These are phyloP conservation scores for Parelbella ahira DNA, from an alignment of 2,888 invertebrate species.

Conservation along the genomic window DNA sequence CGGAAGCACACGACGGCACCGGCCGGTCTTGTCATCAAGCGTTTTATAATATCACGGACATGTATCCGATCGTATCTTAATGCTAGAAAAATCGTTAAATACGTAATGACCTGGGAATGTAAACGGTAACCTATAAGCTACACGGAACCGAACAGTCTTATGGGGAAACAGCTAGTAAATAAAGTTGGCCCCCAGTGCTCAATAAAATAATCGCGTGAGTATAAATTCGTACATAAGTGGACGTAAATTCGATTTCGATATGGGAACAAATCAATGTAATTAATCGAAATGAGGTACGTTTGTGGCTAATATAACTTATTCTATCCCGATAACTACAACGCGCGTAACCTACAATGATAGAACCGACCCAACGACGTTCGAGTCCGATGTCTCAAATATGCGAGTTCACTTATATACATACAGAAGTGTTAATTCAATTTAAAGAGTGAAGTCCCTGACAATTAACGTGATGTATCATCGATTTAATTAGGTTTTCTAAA, in stretches of 20 bases:
- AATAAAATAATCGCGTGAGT: constrained; percentile 27
- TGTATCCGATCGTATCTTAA: constrained; percentile 24
- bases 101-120: constrained; percentile 8
- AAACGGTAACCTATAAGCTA: constrained; percentile 17
- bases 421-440: too few relatives aligned
- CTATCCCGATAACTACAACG: too few relatives aligned
- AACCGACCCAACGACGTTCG: too few relatives aligned
- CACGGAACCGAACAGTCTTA: constrained; percentile 14
- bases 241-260: constrained; percentile 26
- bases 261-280: constrained; percentile 19
- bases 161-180: constrained; percentile 26
- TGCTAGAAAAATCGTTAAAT: neutral
- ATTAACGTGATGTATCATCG: too few relatives aligned
- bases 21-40: too few relatives aligned
- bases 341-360: too few relatives aligned
- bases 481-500: too few relatives aligned
- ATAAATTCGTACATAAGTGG: constrained; percentile 28
- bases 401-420: too few relatives aligned
- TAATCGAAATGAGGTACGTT: too few relatives aligned
- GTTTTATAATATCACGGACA: constrained; percentile 14
- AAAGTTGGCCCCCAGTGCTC: constrained; percentile 33
- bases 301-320: too few relatives aligned
- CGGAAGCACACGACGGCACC: constrained; percentile 4
- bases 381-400: too few relatives aligned
- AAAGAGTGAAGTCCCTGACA: too few relatives aligned